Evolutionary conservation across 1,140 invertebrate species (phyloP), one percentile per base, ranked within the genome.

Genomic region (Thaumatotibia leucotreta): DNA sequence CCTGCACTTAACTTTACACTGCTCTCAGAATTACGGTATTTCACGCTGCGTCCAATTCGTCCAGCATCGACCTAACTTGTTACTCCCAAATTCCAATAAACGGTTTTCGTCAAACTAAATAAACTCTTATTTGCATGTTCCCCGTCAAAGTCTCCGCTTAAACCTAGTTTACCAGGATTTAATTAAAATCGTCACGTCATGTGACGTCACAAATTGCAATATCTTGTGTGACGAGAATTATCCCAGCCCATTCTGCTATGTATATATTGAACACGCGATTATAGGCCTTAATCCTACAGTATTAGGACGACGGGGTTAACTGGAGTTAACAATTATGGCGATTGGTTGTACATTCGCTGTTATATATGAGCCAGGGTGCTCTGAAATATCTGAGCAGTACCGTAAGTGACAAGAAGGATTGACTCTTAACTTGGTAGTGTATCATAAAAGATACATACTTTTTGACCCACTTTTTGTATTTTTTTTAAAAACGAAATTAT

Each of bases 161-260:
- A 58, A 14, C 52, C 52, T 58, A 58, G 52, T 58, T 58, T 27
- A 58, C 14, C 52, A 29, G 24, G 52, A 29, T 58, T 58, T 58
- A 58, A 58, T 58, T 58, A 58, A 58, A 58, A 58, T 58, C n/a
- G 52, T 58, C n/a, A 31, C 52, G 52, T 58, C 52, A 58, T 58
- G 24, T 58, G 52, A 58, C 23, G 52, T 58, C 52, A 58, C 39
- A 49, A 24, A 54, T 54, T 31, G 52, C 17, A 58, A 58, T 58
- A 58, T 31, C 27, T 58, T 58, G 52, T 27, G 52, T 31, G 24
- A 58, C 27, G 52, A 10, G 52, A 11, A 14, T 58, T 58, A 24
- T 24, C 4, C 11, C 23, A 4, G 50, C 22, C 11, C 11, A 54
- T 17, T 31, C 52, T 27, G n/a, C 4, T 0, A 11, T 6, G 23